These are phyloP conservation scores for Macrobrachium nipponense DNA, from an alignment of 1,140 invertebrate species.

Conservation along the genomic window DNA sequence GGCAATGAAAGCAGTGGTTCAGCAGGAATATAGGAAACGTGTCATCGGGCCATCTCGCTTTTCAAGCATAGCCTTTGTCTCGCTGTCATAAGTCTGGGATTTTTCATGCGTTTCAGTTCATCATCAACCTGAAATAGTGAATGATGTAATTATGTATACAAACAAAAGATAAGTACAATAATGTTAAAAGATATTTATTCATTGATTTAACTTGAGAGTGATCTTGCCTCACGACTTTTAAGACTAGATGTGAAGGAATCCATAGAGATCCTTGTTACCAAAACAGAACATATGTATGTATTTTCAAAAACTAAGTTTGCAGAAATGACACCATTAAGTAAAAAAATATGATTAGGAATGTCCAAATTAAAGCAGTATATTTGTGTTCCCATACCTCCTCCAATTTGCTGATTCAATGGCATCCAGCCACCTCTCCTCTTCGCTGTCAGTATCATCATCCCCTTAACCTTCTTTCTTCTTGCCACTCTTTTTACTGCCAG, in stretches of 20 bases:
- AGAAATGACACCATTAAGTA: not conserved
- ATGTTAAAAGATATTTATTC: not conserved
- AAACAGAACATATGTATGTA: too few relatives aligned
- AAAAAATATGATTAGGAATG: not conserved
- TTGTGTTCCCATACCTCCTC: conserved; percentile 77
- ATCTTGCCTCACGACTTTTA: too few relatives aligned
- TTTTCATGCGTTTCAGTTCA: conserved; percentile 94
- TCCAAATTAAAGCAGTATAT: conserved; percentile 12
- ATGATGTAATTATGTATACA: conserved; percentile 19
- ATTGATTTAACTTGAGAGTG: not conserved
- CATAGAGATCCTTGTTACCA: too few relatives aligned
- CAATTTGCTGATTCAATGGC: conserved; percentile 92
- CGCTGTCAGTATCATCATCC: conserved; percentile 76
- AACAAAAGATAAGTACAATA: not conserved
- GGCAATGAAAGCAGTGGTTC: conserved; percentile 87
- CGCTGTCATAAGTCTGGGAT: conserved; percentile 94
- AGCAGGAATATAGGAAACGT: conserved; percentile 73
- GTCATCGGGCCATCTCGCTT: conserved; percentile 74
- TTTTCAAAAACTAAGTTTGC: not conserved
- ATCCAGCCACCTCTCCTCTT: conserved; percentile 93
- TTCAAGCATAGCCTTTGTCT: conserved; percentile 92
- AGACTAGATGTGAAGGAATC: too few relatives aligned
- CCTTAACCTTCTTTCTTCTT: conserved; percentile 65
- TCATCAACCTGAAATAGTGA: conserved; percentile 81
- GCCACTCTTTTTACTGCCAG: conserved; percentile 62